Base-by-base conservation (phyloP, 2,113 vertebrate species). In the Sphaerodactylus townsendi region DNA sequence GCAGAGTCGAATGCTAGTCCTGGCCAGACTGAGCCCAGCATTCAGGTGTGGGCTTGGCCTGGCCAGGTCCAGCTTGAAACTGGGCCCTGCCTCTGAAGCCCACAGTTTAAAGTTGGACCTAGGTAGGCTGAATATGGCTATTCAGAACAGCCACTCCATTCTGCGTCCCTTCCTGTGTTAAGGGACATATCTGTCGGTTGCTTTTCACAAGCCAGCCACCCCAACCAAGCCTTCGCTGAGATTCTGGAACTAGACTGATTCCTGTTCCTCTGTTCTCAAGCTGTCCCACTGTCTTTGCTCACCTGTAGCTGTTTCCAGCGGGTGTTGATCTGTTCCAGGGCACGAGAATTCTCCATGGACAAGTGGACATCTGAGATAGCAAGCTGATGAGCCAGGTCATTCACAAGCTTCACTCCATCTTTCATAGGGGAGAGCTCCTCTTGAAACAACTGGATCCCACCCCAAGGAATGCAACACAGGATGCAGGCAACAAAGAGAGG, bases 221-320 rank as follows among this genome's bases (percentile, higher is more conserved):
- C 19, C 86, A 71, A 74, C 81, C 73, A 59, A 72, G 10, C 21
- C 50, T n/a, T 72, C 10, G 11, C 70, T 72, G 5, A 71, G 70
- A 23, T 6, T 3, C 69, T 19, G 33, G 33, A 37, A 30, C n/a
- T 25, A 35, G 81, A 56, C 21, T 37, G 21, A 77, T 46, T 25
- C 30, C 44, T 21, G 10, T 23, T 33, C 44, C 4, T 23, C 23
- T 30, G 21, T 46, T n/a, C 62, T 37, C 56, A 33, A 44, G 28
- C 84, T 37, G 71, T 41, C 82, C n/a, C 30, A 25, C 68, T 39
- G 81, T 83, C 78, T 50, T 81, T 81, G 66, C 92, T 83, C 96
- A 99, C 99, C 98, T 99, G 98, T 71, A 99, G 96, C 89, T 98
- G 97, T 90, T 99, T 99, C 98, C 98, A 99, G 74, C 97, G 96